Base-by-base conservation (phyloP, 1,140 invertebrate genomes). In the Oscheius sp. region DNA sequence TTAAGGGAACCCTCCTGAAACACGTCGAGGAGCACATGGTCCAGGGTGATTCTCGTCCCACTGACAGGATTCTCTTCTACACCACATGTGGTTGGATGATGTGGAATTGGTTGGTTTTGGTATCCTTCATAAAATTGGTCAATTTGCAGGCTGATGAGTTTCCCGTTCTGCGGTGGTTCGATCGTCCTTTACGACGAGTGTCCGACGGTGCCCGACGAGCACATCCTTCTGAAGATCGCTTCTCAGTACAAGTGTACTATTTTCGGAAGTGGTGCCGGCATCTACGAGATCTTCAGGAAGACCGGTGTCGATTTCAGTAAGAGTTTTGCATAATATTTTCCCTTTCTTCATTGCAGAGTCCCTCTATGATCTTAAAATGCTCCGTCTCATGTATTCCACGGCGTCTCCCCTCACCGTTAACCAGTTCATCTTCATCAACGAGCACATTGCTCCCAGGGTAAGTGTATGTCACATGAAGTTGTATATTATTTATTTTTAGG, bases 71-170 rank as follows among this genome's bases (percentile, higher is more conserved):
- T 70, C 82, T 89, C 23, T 89, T 88, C 80, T 89, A 88, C 78
- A 89, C 89, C 58, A 89, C 88, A 4, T 87, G 87, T 45, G 89
- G 89, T 29, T 89, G 88, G 89, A 89, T 89, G 88, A 89, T 89
- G 88, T 90, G 88, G 87, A 89, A 90, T 79, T 89, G 88, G 88
- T 71, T 18, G 35, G 38, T 10, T 31, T 4, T 2, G 26, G 0
- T 20, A 20, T 13, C 0, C 20, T 15, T 52, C 2, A 52, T 4
- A n/a, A 32, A 10, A 3, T 29, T 31, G 2, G 15, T 1, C 23
- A 3, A 31, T 34, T 45, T 63, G 4, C 42, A 71, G 69, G 69
- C 36, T 71, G 62, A 71, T 71, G 3, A 61, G 52, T 3, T 71
- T 71, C 42, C 75, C 87, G 28, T 81, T 81, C 31, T 79, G 86